Conservation (phyloP, 2,888 invertebrate genomes). For the Melanostoma mellinum region DNA sequence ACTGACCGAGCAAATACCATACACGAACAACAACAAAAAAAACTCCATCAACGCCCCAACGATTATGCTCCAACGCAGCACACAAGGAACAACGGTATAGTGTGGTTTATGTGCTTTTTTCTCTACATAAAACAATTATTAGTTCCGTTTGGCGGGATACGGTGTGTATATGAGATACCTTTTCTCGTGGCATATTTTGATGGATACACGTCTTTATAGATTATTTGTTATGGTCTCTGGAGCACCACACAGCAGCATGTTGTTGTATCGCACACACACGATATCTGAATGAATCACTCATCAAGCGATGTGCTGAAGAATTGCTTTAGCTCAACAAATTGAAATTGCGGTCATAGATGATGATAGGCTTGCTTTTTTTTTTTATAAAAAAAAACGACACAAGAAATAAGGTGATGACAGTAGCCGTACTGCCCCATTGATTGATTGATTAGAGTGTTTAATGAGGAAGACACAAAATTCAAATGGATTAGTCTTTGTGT, state of each 20-base stretch:
- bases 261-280: constrained; percentile 54
- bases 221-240: constrained; percentile 63
- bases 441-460: constrained; percentile 59
- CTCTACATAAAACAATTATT: constrained; percentile 61
- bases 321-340: constrained; percentile 37
- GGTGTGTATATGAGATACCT: constrained; percentile 47
- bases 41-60: constrained; percentile 59
- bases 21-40: constrained; percentile 17
- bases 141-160: constrained; percentile 71
- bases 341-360: constrained; percentile 69
- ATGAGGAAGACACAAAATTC: constrained; percentile 28
- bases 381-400: constrained; percentile 6
- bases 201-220: constrained; percentile 52
- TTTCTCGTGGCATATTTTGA: constrained; percentile 1
- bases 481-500: background rate
- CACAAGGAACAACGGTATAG: background rate
- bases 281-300: constrained; percentile 54
- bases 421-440: constrained; percentile 63
- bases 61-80: constrained; percentile 31
- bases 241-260: constrained; percentile 28
- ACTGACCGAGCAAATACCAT: constrained; percentile 57
- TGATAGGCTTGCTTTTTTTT: constrained; percentile 6
- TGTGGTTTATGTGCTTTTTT: constrained; percentile 9
- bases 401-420: constrained; percentile 62
- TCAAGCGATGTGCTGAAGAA: constrained; percentile 16